A percentile compares a stretch with the other conserved stretches of the same genome.
Conservation (phyloP, 2,888 invertebrate species). For the Cephus rjabovi region DNA sequence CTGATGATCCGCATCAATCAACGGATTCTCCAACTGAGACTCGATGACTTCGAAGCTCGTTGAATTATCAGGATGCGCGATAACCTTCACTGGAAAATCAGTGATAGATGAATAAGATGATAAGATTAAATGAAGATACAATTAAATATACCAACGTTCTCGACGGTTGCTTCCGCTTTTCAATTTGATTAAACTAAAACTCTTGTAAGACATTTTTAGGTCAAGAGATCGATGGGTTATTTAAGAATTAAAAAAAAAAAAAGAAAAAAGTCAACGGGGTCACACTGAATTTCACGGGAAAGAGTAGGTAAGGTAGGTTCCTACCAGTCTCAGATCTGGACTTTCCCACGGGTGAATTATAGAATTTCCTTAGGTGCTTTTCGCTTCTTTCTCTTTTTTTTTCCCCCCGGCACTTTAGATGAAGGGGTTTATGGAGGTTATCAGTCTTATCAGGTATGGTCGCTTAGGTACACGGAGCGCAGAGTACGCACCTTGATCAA, state of each 20-base stretch:
- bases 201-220: neutral
- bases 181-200: neutral
- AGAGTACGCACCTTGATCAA: conserved; percentile 74
- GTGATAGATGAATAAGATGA: neutral
- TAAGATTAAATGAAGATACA: neutral
- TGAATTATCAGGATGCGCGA: conserved; percentile 72
- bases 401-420: neutral
- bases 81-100: conserved; percentile 73
- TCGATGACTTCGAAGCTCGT: conserved; percentile 70
- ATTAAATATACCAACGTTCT: neutral
- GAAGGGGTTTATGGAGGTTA: conserved; percentile 65
- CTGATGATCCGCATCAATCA: conserved; percentile 71
- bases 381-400: neutral
- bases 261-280: neutral
- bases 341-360: neutral
- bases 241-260: neutral
- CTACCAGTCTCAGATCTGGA: neutral
- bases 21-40: conserved; percentile 72
- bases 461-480: neutral
- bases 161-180: neutral
- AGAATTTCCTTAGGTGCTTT: neutral
- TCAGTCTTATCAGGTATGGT: neutral
- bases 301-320: neutral
- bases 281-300: neutral
- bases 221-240: neutral